Evolutionary conservation across 2,888 invertebrate species (phyloP).

Genomic region (Cosmopolites sordidus): DNA sequence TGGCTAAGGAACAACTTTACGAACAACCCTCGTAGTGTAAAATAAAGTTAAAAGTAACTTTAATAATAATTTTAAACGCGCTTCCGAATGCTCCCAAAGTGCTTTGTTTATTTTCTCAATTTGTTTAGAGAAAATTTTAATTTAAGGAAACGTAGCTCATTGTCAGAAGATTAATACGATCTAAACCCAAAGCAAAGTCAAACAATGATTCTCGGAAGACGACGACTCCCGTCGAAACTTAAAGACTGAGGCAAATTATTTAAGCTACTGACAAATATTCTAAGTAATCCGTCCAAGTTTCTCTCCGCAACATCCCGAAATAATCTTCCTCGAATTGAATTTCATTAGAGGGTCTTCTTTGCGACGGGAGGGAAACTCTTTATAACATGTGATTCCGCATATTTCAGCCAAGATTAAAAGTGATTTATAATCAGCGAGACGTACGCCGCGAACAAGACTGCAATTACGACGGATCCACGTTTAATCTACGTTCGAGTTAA

Average conservation of each 20-base stretch:
- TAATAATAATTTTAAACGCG: no score
- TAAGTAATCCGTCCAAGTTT: neutral
- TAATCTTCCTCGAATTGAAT: neutral
- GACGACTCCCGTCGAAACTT: no score
- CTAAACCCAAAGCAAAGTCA: no score
- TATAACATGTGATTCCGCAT: constrained; percentile 19
- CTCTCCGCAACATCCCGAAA: neutral
- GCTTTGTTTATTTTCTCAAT: no score
- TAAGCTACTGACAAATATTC: neutral
- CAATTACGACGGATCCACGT: constrained; percentile 19
- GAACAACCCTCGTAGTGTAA: no score
- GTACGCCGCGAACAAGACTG: constrained; percentile 14
- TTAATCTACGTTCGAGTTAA: constrained; percentile 19
- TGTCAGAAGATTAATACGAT: no score
- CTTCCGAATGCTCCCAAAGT: no score
- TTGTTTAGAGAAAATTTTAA: no score
- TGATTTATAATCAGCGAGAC: constrained; percentile 21
- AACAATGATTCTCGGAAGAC: no score
- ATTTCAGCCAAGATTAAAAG: constrained; percentile 14
- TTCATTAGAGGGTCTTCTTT: neutral
- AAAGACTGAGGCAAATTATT: neutral
- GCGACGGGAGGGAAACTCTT: neutral
- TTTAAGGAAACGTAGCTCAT: no score
- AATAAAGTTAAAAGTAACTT: no score
- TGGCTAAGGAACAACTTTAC: no score